Base-by-base conservation (phyloP, 1,140 invertebrate species). In the Camponotus vicinus region DNA sequence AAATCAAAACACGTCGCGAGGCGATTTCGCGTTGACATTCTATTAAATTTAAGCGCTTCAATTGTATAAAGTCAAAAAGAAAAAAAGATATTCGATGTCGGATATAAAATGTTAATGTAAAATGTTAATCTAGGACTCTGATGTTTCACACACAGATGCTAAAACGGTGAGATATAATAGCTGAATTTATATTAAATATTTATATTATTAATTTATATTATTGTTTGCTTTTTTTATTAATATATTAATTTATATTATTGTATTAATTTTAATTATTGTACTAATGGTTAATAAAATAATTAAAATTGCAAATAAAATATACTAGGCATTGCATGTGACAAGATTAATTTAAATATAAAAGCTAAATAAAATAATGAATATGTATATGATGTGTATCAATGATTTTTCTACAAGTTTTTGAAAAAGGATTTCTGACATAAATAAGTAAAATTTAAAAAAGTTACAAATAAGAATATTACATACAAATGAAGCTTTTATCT, bases 1-100 rank as follows among this genome's bases (percentile, higher is more conserved):
- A 52, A 70, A 78, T 59, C 77, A 55, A 52, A 71, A 83, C 83
- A 34, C 11, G 49, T 83, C 59, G 27, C 64, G n/a, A 79, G 45
- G 11, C 34, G 66, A 37, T 69, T 69, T 32, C n/a, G 77, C 63
- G 11, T 21, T 27, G 75, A 66, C 61, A 2, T 78, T 66, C 61
- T 67, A 45, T 66, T n/a, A 61, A 78, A 45, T 49, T 78, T 61
- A 76, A 76, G 11, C 40, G 55, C 27, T 76, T 15, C 40, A 18
- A 45, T 37, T 21, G 61, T 8, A 7, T 8, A 11, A 59, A 7
- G 1, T 59, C 4, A 55, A 11, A 66, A 15, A 49, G 13, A 18
- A 77, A 7, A 40, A 75, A 0, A 21, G 37, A 40, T 21, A 59
- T 40, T 59, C 8, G 3, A 13, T 40, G n/a, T 37, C n/a, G n/a